Evolutionary conservation across 92 coral and sea anemone genomes (phyloP), one percentile per base, ranked within the genome.

Genomic region (Galaxea fascicularis): DNA sequence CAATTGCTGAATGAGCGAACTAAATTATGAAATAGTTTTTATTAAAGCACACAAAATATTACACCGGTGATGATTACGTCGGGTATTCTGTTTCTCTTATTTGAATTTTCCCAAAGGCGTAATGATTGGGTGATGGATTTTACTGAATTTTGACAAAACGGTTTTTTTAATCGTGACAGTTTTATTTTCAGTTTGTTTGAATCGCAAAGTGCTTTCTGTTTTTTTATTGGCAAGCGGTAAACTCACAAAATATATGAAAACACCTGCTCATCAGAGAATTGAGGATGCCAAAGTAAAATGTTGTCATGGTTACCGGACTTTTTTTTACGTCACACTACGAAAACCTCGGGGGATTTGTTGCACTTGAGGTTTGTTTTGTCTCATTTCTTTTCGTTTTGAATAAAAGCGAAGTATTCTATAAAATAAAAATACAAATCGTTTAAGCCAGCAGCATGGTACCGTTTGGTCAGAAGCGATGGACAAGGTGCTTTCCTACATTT

Each of bases 21-120:
- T 82, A 82, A 82, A 82, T 82, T 82, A 82, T 82, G 86, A 71
- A 82, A 58, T 10, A 57, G 86, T 35, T 81, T 81, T 81, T 16
- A n/a, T n/a, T n/a, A n/a, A 57, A 35, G 46, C 77, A 41, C 77
- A 71, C 85, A 81, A 73, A 65, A 53, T 51, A 53, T 65, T 69
- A 81, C 68, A 58, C 25, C 17, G 20, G 77, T 51, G n/a, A 66
- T 76, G 25, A 76, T 71, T 44, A 70, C 41, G 17, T n/a, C 24
- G 31, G 57, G 65, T 51, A 15, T 25, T 39, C 27, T 52, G 66
- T 79, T 68, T 51, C 29, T 49, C 51, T 9, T 16, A 30, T 30
- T 21, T 53, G 44, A 5, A 39, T 67, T 51, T 65, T 79, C 27
- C 16, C 27, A 15, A 9, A 28, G 64, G 31, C 51, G 49, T 47